A percentile compares a stretch with the other conserved stretches of the same genome.
These are phyloP conservation scores for Archivesica marissinica DNA, from an alignment of 1,140 invertebrate genomes.

Conservation along the genomic window DNA sequence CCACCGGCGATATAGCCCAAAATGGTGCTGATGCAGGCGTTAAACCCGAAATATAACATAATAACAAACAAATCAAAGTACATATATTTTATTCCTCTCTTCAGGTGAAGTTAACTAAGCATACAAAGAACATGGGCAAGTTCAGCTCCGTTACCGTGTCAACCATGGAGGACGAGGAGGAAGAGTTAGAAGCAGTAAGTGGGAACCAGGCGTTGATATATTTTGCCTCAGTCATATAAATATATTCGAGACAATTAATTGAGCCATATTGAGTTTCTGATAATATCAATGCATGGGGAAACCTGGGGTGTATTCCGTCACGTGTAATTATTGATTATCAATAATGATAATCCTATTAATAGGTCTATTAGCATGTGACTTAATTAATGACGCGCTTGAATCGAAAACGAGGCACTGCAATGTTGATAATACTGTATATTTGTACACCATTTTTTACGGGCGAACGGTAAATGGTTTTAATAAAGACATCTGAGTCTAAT, in stretches of 20 bases:
- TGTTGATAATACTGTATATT: too few species aligned
- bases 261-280: not conserved
- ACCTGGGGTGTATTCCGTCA: not conserved
- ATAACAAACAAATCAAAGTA: too few species aligned
- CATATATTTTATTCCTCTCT: conserved; percentile 52
- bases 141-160: conserved; percentile 99
- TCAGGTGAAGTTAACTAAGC: conserved; percentile 94
- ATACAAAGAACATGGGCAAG: conserved; percentile 99
- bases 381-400: too few species aligned
- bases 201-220: not conserved
- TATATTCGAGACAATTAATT: too few species aligned
- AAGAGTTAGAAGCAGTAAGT: conserved; percentile 87
- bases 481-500: not conserved
- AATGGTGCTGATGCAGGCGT: too few species aligned
- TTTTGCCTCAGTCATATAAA: not conserved
- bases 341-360: not conserved
- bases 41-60: too few species aligned
- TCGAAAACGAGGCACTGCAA: too few species aligned
- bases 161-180: conserved; percentile 90
- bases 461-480: too few species aligned
- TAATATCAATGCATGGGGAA: not conserved
- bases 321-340: not conserved
- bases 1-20: too few species aligned
- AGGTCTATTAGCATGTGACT: too few species aligned
- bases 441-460: too few species aligned